Conservation (phyloP, 2,113 vertebrate species). For the Cyprinodon tularosa region DNA sequence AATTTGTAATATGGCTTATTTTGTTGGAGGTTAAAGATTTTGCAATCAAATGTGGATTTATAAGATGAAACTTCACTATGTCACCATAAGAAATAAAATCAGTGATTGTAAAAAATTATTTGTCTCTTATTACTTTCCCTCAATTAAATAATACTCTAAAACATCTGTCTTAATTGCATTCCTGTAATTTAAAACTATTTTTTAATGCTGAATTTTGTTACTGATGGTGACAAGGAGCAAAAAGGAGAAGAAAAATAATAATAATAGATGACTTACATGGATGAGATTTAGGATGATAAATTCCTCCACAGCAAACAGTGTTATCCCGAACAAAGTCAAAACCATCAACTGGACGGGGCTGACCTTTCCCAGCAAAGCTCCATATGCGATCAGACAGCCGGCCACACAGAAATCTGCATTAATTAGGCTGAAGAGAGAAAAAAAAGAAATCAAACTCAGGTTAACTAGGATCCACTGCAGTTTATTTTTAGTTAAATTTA, state of each 20-base stretch:
- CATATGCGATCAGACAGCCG: constrained; percentile 92
- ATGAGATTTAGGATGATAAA: constrained; percentile 88
- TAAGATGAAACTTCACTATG: too few species aligned
- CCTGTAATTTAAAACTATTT: not conserved
- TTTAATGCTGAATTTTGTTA: not conserved
- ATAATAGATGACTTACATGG: constrained; percentile 81
- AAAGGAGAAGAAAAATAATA: not conserved
- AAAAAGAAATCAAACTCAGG: not conserved
- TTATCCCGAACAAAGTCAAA: constrained; percentile 93
- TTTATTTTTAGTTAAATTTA: not conserved
- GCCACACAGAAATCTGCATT: constrained; percentile 97
- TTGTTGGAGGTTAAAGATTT: too few species aligned
- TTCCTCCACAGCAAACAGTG: constrained; percentile 91
- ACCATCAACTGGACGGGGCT: constrained; percentile 93
- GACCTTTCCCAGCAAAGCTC: constrained; percentile 92
- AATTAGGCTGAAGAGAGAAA: constrained; percentile 83
- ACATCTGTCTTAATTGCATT: not conserved
- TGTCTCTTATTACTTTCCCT: too few species aligned
- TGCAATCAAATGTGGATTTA: too few species aligned
- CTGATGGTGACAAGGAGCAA: not conserved
- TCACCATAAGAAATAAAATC: too few species aligned
- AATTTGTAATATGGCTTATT: too few species aligned
- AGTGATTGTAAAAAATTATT: too few species aligned
- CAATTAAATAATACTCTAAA: not conserved
- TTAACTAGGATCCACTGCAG: not conserved